These are phyloP conservation scores for Tenualosa ilisha DNA, from an alignment of 2,797 vertebrate genomes.

Conservation along the genomic window DNA sequence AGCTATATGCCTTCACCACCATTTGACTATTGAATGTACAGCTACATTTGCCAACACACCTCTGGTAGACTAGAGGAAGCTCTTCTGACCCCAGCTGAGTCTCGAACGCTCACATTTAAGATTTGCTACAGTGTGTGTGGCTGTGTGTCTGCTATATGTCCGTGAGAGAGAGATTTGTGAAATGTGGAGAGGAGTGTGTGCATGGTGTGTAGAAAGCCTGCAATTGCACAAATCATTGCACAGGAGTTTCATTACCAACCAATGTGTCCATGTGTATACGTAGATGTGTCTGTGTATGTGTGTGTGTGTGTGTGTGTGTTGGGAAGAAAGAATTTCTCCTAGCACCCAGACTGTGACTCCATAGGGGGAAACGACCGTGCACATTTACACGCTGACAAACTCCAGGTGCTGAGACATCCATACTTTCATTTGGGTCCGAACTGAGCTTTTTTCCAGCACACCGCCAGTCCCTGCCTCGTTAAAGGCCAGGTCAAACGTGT, in stretches of 20 bases:
- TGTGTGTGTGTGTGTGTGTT: background rate
- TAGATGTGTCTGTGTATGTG: background rate
- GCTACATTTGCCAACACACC: background rate
- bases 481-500: constrained; percentile 62
- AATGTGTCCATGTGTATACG: background rate
- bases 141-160: background rate
- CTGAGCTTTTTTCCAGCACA: constrained; percentile 12
- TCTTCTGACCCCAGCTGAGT: background rate
- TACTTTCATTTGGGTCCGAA: constrained; percentile 18
- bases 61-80: background rate
- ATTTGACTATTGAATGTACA: background rate
- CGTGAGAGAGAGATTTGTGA: background rate
- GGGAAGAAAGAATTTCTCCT: too few species aligned
- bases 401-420: constrained; percentile 16
- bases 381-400: constrained; percentile 1
- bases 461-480: constrained; percentile 53
- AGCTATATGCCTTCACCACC: background rate
- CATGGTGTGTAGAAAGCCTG: background rate
- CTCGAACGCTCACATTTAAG: too few species aligned
- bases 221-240: background rate
- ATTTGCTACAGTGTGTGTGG: background rate
- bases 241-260: too few species aligned
- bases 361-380: background rate
- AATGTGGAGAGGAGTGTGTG: background rate
- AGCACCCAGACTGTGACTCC: background rate